Conservation (phyloP, 2,113 vertebrate genomes). For the Otocyon megalotis region DNA sequence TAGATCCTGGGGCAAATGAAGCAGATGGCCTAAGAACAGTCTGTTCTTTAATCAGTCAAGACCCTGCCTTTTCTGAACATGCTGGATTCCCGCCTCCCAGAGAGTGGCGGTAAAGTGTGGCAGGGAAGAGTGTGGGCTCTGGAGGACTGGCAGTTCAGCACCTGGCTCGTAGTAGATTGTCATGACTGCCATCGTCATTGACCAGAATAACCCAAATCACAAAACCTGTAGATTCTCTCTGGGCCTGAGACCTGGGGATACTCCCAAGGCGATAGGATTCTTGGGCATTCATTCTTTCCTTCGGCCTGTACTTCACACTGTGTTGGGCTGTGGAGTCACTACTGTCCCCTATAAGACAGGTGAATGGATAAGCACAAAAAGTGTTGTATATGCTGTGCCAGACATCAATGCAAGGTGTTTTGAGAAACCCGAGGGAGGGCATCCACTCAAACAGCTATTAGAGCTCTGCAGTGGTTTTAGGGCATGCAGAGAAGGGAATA, state of each 20-base stretch:
- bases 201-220: not conserved
- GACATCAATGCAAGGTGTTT: not conserved
- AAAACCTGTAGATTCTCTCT: not conserved
- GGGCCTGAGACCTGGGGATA: not conserved
- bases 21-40: conserved; percentile 37
- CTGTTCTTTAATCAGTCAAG: not conserved
- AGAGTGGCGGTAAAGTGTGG: not conserved
- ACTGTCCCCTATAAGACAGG: not conserved
- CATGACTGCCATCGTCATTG: not conserved
- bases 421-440: not conserved
- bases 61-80: not conserved
- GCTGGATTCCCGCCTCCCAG: not conserved
- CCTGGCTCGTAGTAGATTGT: no score
- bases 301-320: accelerated
- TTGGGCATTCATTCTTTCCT: not conserved
- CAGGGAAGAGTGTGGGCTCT: not conserved
- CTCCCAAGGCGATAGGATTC: no score
- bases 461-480: not conserved
- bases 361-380: not conserved
- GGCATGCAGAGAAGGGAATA: no score
- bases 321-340: not conserved
- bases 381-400: not conserved
- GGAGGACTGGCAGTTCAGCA: not conserved
- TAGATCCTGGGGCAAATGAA: not conserved
- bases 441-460: accelerated